Percentiles rank a stretch among this genome's conserved stretches.
phyloP scores from a whole-genome alignment of 2,797 vertebrate species.

The Aplochiton taeniatus region DNA sequence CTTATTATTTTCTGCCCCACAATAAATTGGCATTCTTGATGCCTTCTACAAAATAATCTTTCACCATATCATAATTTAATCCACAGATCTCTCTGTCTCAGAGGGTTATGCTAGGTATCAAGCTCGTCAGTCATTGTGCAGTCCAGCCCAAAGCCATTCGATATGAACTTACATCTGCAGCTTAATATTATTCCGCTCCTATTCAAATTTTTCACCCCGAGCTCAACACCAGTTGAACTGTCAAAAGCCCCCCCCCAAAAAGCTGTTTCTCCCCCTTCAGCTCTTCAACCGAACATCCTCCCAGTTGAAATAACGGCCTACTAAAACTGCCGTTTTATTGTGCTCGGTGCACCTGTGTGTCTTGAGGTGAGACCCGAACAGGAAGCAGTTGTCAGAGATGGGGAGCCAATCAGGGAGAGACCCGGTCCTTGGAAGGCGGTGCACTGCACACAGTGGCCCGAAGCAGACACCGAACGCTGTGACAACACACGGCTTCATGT shows the following conservation, averaged over 20 bases:
- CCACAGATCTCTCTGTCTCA: conserved; percentile 20
- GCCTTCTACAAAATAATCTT: too few species aligned
- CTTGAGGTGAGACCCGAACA: conserved; percentile 41
- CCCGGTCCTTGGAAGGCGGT: too few species aligned
- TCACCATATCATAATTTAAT: too few species aligned
- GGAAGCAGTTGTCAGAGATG: conserved; percentile 26
- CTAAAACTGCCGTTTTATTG: conserved; percentile 36
- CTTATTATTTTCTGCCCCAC: too few species aligned
- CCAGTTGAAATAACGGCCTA: conserved; percentile 45
- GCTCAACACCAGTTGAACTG: conserved; percentile 51
- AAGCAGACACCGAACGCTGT: too few species aligned
- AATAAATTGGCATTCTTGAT: too few species aligned
- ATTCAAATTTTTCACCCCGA: conserved; percentile 26
- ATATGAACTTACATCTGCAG: too few species aligned
- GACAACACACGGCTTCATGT: too few species aligned
- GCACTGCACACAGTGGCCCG: too few species aligned
- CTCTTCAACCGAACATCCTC: conserved; percentile 33
- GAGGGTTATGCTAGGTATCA: conserved; percentile 40
- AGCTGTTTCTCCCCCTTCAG: conserved; percentile 23
- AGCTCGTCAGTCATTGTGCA: conserved; percentile 43
- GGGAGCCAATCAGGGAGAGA: too few species aligned
- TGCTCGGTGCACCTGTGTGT: conserved; percentile 48
- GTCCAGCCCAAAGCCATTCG: conserved; percentile 34
- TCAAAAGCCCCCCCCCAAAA: conserved; percentile 29
- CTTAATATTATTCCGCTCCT: neutral